Evolutionary conservation across 2,888 invertebrate species (phyloP), one percentile per base, ranked within the genome.

Genomic region (Sphaeridia pumilis): DNA sequence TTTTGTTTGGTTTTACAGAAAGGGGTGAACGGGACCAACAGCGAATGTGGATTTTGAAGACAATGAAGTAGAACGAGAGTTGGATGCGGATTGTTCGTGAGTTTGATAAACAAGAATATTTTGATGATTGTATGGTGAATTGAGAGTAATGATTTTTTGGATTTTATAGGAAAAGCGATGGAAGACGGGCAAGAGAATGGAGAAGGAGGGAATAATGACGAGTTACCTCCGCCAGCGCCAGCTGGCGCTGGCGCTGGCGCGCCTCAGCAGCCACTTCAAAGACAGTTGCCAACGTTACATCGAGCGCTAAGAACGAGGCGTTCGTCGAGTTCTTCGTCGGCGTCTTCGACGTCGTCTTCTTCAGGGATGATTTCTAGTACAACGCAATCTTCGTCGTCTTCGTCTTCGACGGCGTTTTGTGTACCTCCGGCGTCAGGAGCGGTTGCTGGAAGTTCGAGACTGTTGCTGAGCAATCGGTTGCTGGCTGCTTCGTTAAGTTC

Each of bases 361-460:
- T 38, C 38, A 12, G 38, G 38, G 38, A 55, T 63, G 27, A 64
- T 64, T 36, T 63, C 64, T 25, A 63, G 63, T 55, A 64, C 64
- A 49, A 64, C 64, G 46, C n/a, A n/a, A n/a, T n/a, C n/a, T n/a
- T n/a, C n/a, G n/a, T n/a, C n/a, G n/a, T n/a, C n/a, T n/a, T n/a
- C n/a, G n/a, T n/a, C n/a, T n/a, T 58, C 58, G 42, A 57, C 60
- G 34, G 56, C 54, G 48, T 59, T 56, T 28, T 46, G 53, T 24
- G 41, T 55, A 12, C 59, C 57, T 21, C 45, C 48, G 21, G 46
- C 7, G 17, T 38, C 38, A 38, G 7, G 10, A 12, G 38, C 17
- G 10, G 44, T 21, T 4, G 21, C 17, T 3, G 34, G 4, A 54
- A 49, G 28, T 48, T 56, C 35, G 57, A n/a, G n/a, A n/a, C n/a